Evolutionary conservation across 2,888 invertebrate species (phyloP).

Genomic region (Andrena dorsata): DNA sequence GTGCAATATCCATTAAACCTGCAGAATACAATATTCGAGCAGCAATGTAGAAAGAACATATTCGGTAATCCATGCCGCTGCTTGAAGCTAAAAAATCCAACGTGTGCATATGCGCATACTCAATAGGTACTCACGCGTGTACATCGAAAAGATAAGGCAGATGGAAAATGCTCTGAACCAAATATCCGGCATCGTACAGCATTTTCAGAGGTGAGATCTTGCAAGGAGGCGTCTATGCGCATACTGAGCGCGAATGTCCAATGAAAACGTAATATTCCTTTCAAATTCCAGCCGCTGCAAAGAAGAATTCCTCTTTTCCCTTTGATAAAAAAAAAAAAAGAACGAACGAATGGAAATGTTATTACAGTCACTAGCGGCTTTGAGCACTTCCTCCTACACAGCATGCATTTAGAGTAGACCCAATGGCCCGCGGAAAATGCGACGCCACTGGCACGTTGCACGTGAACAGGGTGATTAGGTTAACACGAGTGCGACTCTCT

Average conservation of each 20-base stretch:
- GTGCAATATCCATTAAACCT: background rate
- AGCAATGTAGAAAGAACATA: background rate
- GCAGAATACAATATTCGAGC: background rate
- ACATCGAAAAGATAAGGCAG: background rate
- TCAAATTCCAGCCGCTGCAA: constrained; percentile 48
- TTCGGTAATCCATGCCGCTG: background rate
- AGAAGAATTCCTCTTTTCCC: background rate
- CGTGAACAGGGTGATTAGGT: constrained; percentile 68
- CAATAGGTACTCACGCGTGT: background rate
- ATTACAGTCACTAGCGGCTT: constrained; percentile 58
- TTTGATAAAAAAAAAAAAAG: too few species aligned
- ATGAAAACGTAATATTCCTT: constrained; percentile 50
- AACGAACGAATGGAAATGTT: constrained; percentile 59
- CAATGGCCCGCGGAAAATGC: constrained; percentile 69
- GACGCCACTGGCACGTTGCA: constrained; percentile 56
- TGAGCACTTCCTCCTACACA: constrained; percentile 51
- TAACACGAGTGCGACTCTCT: constrained; percentile 56
- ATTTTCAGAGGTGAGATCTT: constrained; percentile 30
- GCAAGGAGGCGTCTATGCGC: constrained; percentile 21
- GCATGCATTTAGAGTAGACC: constrained; percentile 60
- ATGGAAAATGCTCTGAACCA: constrained; percentile 4
- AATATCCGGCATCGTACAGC: background rate
- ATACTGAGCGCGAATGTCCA: constrained; percentile 36
- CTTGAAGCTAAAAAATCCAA: background rate
- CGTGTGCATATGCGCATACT: background rate